Evolutionary conservation across 2,888 invertebrate genomes (phyloP).

Genomic region (Plebejus anna): DNA sequence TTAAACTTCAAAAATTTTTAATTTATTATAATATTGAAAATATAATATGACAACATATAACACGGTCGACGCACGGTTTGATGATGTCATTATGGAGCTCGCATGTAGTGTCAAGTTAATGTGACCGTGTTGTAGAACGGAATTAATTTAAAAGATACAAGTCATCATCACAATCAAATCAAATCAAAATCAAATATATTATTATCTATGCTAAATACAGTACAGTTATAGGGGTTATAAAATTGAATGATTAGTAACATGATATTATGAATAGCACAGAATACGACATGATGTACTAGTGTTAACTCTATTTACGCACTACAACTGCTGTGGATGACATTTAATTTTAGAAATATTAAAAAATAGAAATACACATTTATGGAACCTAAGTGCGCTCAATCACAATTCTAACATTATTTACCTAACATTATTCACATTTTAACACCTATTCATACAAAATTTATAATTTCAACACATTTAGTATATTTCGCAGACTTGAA

Average conservation of each 20-base stretch:
- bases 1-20: background rate
- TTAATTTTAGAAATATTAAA: conserved; percentile 31
- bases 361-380: conserved; percentile 30
- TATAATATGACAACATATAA: background rate
- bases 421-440: conserved; percentile 57
- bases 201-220: conserved; percentile 9
- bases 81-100: too few species aligned
- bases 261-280: conserved; percentile 14
- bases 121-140: background rate
- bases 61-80: too few species aligned
- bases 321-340: background rate
- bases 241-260: background rate
- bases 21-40: background rate
- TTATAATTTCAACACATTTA: conserved; percentile 17
- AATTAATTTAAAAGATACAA: background rate
- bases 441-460: conserved; percentile 61
- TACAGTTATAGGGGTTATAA: conserved; percentile 2
- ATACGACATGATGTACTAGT: background rate
- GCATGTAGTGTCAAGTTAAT: too few species aligned
- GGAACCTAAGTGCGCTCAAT: conserved; percentile 35
- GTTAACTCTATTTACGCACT: background rate
- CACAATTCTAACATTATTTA: conserved; percentile 46
- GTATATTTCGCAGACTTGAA: background rate
- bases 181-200: background rate
- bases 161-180: conserved; percentile 7